Evolutionary conservation across 2,888 invertebrate species (phyloP).

Genomic region (Clanis bilineata): DNA sequence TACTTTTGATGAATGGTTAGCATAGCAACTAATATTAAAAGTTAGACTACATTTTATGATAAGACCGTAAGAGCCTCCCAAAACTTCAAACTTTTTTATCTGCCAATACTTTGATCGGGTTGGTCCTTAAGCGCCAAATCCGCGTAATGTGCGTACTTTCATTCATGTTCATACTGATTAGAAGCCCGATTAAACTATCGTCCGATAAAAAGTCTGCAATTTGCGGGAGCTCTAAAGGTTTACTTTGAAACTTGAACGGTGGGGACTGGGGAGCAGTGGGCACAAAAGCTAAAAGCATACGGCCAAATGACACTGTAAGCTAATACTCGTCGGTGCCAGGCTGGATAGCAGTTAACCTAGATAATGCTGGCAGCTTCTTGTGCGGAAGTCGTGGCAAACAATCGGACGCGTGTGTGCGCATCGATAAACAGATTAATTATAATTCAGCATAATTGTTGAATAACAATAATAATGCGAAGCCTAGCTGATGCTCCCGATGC

Average conservation of each 20-base stretch:
- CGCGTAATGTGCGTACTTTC: too few species aligned
- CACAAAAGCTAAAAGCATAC: slow-evolving; percentile 20
- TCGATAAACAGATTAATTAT: slow-evolving; percentile 10
- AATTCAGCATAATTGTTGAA: neutral
- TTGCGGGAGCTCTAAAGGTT: neutral
- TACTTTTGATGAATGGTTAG: too few species aligned
- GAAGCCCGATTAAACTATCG: too few species aligned
- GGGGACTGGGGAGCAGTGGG: too few species aligned
- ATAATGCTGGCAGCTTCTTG: slow-evolving; percentile 52
- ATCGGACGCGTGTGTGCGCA: slow-evolving; percentile 9
- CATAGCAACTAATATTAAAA: too few species aligned
- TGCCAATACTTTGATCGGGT: too few species aligned
- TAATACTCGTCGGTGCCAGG: slow-evolving; percentile 44
- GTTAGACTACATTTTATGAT: too few species aligned
- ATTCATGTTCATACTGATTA: too few species aligned
- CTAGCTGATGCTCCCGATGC: neutral
- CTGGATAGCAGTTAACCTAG: slow-evolving; percentile 58
- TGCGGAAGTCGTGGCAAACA: slow-evolving; percentile 47
- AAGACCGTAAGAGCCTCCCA: too few species aligned
- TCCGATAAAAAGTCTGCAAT: too few species aligned
- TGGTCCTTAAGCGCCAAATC: too few species aligned
- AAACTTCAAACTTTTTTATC: too few species aligned
- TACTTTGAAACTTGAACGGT: slow-evolving; percentile 6
- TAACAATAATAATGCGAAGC: neutral
- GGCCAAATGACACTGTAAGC: slow-evolving; percentile 36